Evolutionary conservation across 1,140 invertebrate species (phyloP), one percentile per base, ranked within the genome.

Genomic region (Sminthurinus signatus): DNA sequence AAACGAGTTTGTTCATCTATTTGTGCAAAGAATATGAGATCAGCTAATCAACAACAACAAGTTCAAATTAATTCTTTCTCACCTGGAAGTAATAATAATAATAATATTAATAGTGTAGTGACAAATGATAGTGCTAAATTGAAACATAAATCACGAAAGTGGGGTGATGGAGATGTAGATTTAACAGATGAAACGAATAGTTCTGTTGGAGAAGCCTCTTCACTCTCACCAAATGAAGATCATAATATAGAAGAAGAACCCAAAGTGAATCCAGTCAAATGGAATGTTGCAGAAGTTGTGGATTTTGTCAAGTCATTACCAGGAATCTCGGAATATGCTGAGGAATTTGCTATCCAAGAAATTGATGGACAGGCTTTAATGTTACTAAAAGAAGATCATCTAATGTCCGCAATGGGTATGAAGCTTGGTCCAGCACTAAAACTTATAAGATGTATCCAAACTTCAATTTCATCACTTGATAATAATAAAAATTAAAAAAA

Each of bases 321-420:
- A 0, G 94, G 93, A 0, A 96, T 93, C 75, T 82, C 86, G 1
- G 88, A 92, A 72, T 96, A 96, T 74, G 93, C 92, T 0, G 92
- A 96, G 74, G 93, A 96, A 75, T 98, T 98, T 79, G 83, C 87
- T 65, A 91, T 94, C 71, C 89, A 95, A 75, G 84, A 88, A 70
- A 94, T 96, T 74, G 91, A 94, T 78, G 93, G 93, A 25, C 83
- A 88, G 4, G 86, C 89, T 1, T 80, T 96, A 43, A 88, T 90
- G 1, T 80, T 94, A 44, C 81, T 96, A 28, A 95, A 89, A 12
- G 91, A 93, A 73, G 91, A 95, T 48, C 91, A 95, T 75, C 78
- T 96, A 65, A 93, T 88, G 27, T 86, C 86, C 29, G 87, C 86
- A 66, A 85, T 96, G 77, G 86, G 88, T 60, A 92, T 96, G 91